Evolutionary conservation across 2,797 vertebrate genomes (phyloP).

Genomic region (Etheostoma perlongum): DNA sequence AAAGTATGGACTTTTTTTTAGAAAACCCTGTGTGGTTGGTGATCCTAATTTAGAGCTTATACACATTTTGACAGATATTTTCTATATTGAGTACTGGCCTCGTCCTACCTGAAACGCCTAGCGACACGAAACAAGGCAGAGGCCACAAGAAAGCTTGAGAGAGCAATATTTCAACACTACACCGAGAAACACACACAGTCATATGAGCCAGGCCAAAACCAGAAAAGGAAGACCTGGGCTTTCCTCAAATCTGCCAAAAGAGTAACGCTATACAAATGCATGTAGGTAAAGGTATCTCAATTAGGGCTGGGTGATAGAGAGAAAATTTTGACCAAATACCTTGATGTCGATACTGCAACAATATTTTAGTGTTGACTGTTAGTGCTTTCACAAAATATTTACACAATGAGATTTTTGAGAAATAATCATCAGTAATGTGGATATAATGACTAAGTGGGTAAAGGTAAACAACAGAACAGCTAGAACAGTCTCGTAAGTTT

Average conservation of each 20-base stretch:
- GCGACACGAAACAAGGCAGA: constrained; percentile 4
- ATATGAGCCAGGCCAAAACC: constrained; percentile 5
- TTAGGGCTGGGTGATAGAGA: no score
- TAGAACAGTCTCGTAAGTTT: no score
- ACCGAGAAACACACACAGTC: constrained; percentile 1
- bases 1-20: neutral
- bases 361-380: no score
- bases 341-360: no score
- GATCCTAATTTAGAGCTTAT: neutral
- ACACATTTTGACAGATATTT: neutral
- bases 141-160: neutral
- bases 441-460: no score
- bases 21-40: neutral
- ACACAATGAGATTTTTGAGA: no score
- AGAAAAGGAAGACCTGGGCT: neutral
- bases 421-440: no score
- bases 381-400: no score
- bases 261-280: neutral
- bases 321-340: no score
- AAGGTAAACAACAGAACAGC: no score
- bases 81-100: neutral
- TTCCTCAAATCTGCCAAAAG: constrained; percentile 16
- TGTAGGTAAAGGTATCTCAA: neutral
- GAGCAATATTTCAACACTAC: constrained; percentile 7
- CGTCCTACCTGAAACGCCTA: neutral